phyloP scores from a whole-genome alignment of 2,888 invertebrate genomes.

The Serripes groenlandicus region DNA sequence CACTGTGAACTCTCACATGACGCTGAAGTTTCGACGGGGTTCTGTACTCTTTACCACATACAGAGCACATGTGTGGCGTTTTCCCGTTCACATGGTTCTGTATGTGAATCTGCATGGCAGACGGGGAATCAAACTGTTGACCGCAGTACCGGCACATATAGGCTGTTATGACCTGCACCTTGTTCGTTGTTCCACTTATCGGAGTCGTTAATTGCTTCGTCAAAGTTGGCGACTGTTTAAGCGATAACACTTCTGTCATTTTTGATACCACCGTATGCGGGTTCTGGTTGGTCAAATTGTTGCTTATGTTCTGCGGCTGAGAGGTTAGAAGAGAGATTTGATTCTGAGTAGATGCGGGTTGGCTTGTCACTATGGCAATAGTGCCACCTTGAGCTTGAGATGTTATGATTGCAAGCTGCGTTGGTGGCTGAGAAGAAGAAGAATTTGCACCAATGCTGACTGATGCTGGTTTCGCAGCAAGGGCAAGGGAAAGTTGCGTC shows the following conservation, averaged over 20 bases:
- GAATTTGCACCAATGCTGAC: slow-evolving; percentile 4
- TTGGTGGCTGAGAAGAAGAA: background rate
- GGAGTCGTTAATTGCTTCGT: slow-evolving; percentile 59
- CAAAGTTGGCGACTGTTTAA: slow-evolving; percentile 60
- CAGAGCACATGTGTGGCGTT: slow-evolving; percentile 74
- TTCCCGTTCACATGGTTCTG: slow-evolving; percentile 66
- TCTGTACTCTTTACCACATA: slow-evolving; percentile 77
- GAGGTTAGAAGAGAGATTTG: slow-evolving; percentile 10
- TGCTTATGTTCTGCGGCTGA: background rate
- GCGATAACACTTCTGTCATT: slow-evolving; percentile 58
- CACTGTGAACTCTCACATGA: slow-evolving; percentile 79
- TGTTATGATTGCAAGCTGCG: background rate
- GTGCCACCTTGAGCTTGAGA: slow-evolving; percentile 1
- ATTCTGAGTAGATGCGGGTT: background rate
- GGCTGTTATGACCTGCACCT: slow-evolving; percentile 77
- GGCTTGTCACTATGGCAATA: slow-evolving; percentile 7
- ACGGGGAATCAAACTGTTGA: slow-evolving; percentile 72
- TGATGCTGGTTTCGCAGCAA: background rate
- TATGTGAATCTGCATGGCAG: slow-evolving; percentile 76
- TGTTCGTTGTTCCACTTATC: slow-evolving; percentile 25
- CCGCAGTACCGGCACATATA: slow-evolving; percentile 81
- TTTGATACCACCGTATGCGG: slow-evolving; percentile 40
- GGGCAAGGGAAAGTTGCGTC: slow-evolving; percentile 9
- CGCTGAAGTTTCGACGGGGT: slow-evolving; percentile 80
- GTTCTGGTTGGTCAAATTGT: slow-evolving; percentile 3